Base-by-base conservation (phyloP, 2,888 invertebrate species). In the Agriopis marginaria region DNA sequence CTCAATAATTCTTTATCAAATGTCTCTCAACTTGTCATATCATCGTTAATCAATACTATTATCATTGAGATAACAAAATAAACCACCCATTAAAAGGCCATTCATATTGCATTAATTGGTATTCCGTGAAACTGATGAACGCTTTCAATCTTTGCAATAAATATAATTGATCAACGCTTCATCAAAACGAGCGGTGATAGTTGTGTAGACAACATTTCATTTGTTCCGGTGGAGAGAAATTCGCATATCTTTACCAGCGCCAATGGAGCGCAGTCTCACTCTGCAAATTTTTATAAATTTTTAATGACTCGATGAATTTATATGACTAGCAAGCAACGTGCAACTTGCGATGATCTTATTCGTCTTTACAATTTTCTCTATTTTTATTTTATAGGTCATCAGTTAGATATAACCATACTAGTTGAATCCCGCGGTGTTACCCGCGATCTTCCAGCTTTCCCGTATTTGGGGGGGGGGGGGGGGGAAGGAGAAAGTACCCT, bases 191-290 rank as follows among this genome's bases (percentile, higher is more conserved):
- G 53, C 58, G 49, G 64, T 63, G 64, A 68, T 68, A 67, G 71
- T 71, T 71, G 61, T 58, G 67, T 17, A 65, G 68, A 50, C 56
- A 68, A 63, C 62, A 71, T 68, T 68, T 71, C 51, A 54, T 66
- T 66, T 63, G 70, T 66, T 58, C 55, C 53, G 63, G 55, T 23
- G 58, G 65, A 58, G 67, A 60, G 71, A 71, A 68, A 68, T 68
- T 65, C 50, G 56, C 45, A 63, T 53, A 49, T 50, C 42, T 62
- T 23, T 53, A 12, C 11, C 14, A 62, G 45, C 23, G 23, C 45
- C 58, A 45, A 56, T 58, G 12, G 45, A 62, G 23, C 44, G 51
- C 44, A 44, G 50, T 44, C 50, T 50, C 17, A 61, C 39, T 61
- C 17, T 56, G 42, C 32, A 14, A 47, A 50, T 40, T 60, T 40